A percentile compares a stretch with the other conserved stretches of the same genome.
Conservation (phyloP, 2,113 vertebrate species). For the Stomatorhinus ivindoensis region DNA sequence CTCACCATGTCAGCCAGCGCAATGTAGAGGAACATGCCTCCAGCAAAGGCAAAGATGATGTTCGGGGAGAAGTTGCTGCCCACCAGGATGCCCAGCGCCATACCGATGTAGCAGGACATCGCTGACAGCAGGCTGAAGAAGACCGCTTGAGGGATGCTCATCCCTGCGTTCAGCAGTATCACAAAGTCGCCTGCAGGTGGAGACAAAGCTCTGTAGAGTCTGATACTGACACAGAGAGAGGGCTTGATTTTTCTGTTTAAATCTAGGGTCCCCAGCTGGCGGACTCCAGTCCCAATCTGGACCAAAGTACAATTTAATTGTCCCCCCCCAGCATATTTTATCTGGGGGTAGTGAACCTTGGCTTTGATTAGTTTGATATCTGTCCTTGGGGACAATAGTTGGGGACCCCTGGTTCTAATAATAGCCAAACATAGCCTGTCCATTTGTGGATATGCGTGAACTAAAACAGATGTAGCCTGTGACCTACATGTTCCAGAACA, state of each 20-base stretch:
- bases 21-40: constrained; percentile 96
- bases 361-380: background rate
- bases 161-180: constrained; percentile 82
- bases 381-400: background rate
- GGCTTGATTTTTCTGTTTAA: background rate
- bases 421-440: background rate
- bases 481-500: background rate
- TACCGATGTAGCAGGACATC: constrained; percentile 77
- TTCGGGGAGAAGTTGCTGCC: constrained; percentile 88
- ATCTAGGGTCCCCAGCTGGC: background rate
- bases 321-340: background rate
- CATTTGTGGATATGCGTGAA: background rate
- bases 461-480: background rate
- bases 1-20: constrained; percentile 93
- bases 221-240: background rate
- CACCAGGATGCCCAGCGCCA: constrained; percentile 80
- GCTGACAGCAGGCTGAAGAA: constrained; percentile 88
- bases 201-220: background rate
- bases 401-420: background rate
- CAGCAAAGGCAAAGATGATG: constrained; percentile 83
- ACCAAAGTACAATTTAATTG: background rate
- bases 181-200: constrained; percentile 79
- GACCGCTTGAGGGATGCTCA: constrained; percentile 80
- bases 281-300: background rate
- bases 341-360: background rate